Evolutionary conservation across 2,888 invertebrate genomes (phyloP).

Genomic region (Coelinius sp.): DNA sequence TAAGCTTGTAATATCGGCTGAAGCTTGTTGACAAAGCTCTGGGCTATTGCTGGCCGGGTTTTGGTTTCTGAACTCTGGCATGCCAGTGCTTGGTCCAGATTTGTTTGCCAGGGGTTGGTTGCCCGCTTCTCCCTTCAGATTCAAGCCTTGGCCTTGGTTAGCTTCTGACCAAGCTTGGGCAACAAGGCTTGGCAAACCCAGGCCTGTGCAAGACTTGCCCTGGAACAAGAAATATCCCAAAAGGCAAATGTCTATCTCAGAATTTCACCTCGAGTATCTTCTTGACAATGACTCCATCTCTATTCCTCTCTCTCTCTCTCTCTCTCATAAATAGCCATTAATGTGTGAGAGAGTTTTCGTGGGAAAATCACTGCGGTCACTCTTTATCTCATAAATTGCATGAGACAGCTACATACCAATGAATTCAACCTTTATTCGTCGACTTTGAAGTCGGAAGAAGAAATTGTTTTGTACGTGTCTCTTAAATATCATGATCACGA

Average conservation of each 20-base stretch:
- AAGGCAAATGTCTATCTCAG: neutral
- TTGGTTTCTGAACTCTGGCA: no score
- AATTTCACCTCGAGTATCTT: neutral
- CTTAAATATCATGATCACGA: conserved; percentile 1
- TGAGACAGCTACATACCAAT: neutral
- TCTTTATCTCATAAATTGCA: conserved; percentile 3
- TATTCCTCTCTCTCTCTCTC: no score
- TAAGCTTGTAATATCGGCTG: no score
- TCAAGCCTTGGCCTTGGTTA: no score
- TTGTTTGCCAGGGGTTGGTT: no score
- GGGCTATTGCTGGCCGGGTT: no score
- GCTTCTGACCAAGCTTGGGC: no score
- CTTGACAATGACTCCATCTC: neutral
- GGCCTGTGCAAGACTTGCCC: no score
- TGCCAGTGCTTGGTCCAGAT: no score
- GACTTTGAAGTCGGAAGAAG: neutral
- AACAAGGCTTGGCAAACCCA: neutral
- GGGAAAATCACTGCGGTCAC: conserved; percentile 3
- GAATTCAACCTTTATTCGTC: neutral
- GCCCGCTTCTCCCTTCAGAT: no score
- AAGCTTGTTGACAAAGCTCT: no score
- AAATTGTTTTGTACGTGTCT: neutral
- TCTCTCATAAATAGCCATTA: neutral
- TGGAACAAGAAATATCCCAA: neutral
- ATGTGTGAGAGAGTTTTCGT: neutral